Percentiles rank a stretch among this genome's conserved stretches.
Conservation (phyloP, 2,113 vertebrate genomes). For the Plectropomus leopardus region DNA sequence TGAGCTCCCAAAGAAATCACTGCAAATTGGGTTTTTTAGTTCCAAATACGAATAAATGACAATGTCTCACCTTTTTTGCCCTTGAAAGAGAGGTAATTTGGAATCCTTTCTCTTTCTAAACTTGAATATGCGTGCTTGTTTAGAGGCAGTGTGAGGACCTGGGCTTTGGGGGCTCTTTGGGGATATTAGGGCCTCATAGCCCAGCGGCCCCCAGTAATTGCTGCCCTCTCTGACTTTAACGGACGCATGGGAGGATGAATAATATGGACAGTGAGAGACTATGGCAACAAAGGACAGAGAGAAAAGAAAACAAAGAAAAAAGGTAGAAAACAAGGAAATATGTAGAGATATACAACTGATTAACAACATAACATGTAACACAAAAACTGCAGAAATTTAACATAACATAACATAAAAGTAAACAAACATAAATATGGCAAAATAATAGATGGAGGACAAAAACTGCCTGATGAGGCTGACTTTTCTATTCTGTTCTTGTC, state of each 20-base stretch:
- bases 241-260: constrained; percentile 87
- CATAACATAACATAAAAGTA: constrained; percentile 52
- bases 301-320: constrained; percentile 85
- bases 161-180: constrained; percentile 86
- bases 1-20: constrained; percentile 19
- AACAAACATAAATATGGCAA: constrained; percentile 49
- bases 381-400: constrained; percentile 39
- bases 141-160: constrained; percentile 87
- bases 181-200: constrained; percentile 83
- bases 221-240: constrained; percentile 95
- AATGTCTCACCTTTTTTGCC: constrained; percentile 91
- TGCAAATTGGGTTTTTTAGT: constrained; percentile 33
- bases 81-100: constrained; percentile 90
- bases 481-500: constrained; percentile 1
- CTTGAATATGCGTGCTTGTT: constrained; percentile 94
- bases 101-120: constrained; percentile 97
- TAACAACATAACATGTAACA: constrained; percentile 61
- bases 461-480: constrained; percentile 20
- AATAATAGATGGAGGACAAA: constrained; percentile 44
- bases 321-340: constrained; percentile 85
- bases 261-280: constrained; percentile 87
- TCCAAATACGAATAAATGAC: constrained; percentile 55
- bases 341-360: constrained; percentile 80
- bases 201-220: constrained; percentile 91
- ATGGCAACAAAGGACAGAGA: constrained; percentile 87